Base-by-base conservation (phyloP, 2,797 vertebrate species). In the Peromyscus aztecus region DNA sequence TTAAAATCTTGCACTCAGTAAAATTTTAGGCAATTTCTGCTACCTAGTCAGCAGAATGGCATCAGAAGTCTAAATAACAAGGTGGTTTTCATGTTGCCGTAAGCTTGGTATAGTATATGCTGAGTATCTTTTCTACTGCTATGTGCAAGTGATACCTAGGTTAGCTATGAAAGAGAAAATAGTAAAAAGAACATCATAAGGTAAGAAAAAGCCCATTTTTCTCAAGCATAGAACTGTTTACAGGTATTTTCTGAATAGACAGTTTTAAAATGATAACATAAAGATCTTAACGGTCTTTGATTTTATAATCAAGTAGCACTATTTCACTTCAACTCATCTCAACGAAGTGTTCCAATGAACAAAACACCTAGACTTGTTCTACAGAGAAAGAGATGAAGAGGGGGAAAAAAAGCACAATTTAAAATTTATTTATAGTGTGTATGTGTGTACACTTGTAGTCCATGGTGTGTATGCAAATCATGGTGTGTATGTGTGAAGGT, bases 161-260 rank as follows among this genome's bases (percentile, higher is more conserved):
- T 67, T n/a, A 80, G 21, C 31, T 37, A 12, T 3, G 12, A 57
- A 46, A 52, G 43, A 40, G 6, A 23, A 27, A 69, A 84, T 24
- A 21, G 19, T 37, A 65, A 61, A 81, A 8, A 40, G 8, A 40
- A 78, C 92, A 82, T 17, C 65, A 10, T 12, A 46, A 52, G 63
- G 6, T 52, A 86, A 69, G 12, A 69, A 86, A 37, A 69, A n/a
- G 57, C 24, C 6, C 12, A 12, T 89, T 95, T 63, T 85, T 55
- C 37, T 77, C 6, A 96, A 84, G 52, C 63, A 67, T 21, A 9
- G 3, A 89, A 91, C 57, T 52, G 21, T 46, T 83, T 96, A 71
- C 2, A 71, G 23, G 27, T 78, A 89, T 82, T 96, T 59, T 85
- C n/a, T 55, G 55, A 93, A 89, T 75, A 93, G 76, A 71, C 2